Percentiles rank a stretch among this genome's conserved stretches.
Conservation (phyloP, 2,113 vertebrate genomes). For the Rhinichthys klamathensis region DNA sequence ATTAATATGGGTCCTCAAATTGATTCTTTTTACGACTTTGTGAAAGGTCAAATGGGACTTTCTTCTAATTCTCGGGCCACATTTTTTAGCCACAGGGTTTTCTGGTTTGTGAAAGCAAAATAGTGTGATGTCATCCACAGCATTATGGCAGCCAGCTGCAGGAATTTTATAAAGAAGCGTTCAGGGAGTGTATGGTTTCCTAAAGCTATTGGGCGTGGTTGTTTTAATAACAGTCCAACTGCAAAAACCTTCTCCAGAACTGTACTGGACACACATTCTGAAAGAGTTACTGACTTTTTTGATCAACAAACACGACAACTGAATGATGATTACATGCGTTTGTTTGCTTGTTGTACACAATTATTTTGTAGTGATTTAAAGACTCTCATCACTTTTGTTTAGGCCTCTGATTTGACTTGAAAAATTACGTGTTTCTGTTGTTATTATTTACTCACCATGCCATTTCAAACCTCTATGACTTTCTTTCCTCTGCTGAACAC, state of each 20-base stretch:
- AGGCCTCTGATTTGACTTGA: not conserved
- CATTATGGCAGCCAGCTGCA: constrained; percentile 31
- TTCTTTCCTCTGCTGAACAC: too few species aligned
- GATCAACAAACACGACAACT: not conserved
- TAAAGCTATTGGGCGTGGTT: constrained; percentile 34
- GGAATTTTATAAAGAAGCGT: constrained; percentile 36
- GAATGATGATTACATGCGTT: not conserved
- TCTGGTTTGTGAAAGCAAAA: constrained; percentile 13
- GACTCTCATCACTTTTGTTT: not conserved
- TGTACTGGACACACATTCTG: not conserved
- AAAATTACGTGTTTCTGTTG: not conserved
- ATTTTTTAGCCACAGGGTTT: not conserved
- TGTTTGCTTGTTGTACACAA: not conserved
- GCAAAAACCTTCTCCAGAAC: not conserved
- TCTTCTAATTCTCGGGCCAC: not conserved
- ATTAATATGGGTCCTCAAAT: not conserved
- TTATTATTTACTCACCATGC: too few species aligned
- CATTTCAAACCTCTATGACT: too few species aligned
- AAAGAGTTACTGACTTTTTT: not conserved
- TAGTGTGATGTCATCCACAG: constrained; percentile 25
- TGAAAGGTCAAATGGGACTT: not conserved
- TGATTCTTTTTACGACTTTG: not conserved
- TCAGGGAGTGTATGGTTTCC: constrained; percentile 27
- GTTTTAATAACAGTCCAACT: constrained; percentile 21
- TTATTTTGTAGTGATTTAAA: not conserved